Evolutionary conservation across 2,113 vertebrate species (phyloP).

Genomic region (Phainopepla nitens): DNA sequence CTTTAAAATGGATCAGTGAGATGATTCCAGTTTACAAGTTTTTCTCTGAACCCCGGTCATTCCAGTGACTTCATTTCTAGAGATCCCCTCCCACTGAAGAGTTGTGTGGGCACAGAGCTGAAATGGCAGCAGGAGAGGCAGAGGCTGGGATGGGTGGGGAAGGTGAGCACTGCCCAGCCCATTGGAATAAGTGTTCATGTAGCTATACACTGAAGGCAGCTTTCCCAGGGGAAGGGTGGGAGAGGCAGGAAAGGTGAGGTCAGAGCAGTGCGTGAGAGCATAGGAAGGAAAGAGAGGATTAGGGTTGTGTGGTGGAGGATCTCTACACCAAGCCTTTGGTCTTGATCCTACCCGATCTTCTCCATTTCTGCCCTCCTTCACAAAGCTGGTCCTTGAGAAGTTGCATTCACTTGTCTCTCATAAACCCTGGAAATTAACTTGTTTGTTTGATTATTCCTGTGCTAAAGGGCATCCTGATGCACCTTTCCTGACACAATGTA

Average conservation of each 20-base stretch:
- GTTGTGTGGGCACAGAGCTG: not conserved
- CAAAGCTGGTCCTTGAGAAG: not conserved
- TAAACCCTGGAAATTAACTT: not conserved
- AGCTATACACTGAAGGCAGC: not conserved
- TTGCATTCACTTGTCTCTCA: not conserved
- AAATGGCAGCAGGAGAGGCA: not conserved
- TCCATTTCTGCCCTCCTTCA: not conserved
- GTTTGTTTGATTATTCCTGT: conserved; percentile 7
- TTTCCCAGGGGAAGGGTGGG: conserved; percentile 15
- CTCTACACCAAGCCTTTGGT: not conserved
- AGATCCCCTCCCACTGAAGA: not conserved
- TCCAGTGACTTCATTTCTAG: not conserved
- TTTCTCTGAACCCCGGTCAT: not conserved
- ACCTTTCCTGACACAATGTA: not conserved
- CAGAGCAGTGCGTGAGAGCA: conserved; percentile 4
- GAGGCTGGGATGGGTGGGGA: not conserved
- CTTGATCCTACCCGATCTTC: not conserved
- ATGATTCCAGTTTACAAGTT: not conserved
- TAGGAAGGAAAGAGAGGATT: conserved; percentile 30
- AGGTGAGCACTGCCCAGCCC: not conserved
- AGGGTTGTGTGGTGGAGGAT: not conserved
- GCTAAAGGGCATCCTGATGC: conserved; percentile 10
- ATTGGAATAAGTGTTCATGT: not conserved
- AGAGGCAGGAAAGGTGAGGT: conserved; percentile 40
- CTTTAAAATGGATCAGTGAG: not conserved